Evolutionary conservation across 2,888 invertebrate species (phyloP), one percentile per base, ranked within the genome.

Genomic region (Lasius platythorax): DNA sequence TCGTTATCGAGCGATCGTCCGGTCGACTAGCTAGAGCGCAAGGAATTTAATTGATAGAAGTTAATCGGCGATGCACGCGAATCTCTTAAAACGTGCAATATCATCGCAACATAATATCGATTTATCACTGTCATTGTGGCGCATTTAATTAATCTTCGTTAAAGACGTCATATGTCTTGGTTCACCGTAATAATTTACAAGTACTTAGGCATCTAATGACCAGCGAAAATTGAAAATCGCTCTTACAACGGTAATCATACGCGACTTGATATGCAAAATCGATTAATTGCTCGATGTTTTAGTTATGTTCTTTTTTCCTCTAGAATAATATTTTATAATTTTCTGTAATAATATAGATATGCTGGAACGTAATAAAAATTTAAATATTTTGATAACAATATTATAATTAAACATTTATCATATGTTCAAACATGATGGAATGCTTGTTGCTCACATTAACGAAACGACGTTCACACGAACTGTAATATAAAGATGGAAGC

Each of bases 71-170:
- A 72, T 43, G 61, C 72, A 43, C 61, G 28, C 3, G 37, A 61
- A 72, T 81, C 28, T 81, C 28, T 72, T n/a, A 73, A 81, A 81
- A 81, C 72, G 28, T 73, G 79, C 73, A 81, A 61, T 81, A 81
- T 81, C 79, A 81, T 73, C 46, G 61, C 73, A 37, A 73, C 50
- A 81, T 79, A 72, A 61, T 50, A 81, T 81, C 73, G 79, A 81
- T 81, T 81, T 81, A 72, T 81, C 79, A 81, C 79, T 73, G 79
- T 73, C 79, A 81, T 81, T 61, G 61, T 46, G 61, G 11, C 28
- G 72, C 61, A 63, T 81, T 73, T 72, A 81, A 81, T 81, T 81
- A 81, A 81, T 81, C 79, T 73, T 81, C 73, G 73, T 81, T 81
- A 81, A 81, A 72, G 79, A 81, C 37, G 61, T 79, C 72, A 50